Evolutionary conservation across 2,113 vertebrate species (phyloP), one percentile per base, ranked within the genome.

Genomic region (Mustela lutreola): DNA sequence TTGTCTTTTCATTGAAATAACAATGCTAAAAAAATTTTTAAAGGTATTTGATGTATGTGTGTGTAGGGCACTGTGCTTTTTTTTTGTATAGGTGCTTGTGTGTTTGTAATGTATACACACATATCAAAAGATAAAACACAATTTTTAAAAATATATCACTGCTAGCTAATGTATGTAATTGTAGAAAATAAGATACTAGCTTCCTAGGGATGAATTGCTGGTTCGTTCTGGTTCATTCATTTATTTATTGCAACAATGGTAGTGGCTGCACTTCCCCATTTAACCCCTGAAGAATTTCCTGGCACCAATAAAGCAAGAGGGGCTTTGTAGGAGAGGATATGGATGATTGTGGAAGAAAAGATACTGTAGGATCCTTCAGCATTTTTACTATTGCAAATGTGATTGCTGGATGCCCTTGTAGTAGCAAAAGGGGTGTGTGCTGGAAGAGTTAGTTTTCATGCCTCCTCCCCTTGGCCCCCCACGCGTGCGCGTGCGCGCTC

Each of bases 361-460:
- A 97, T 98, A 89, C 97, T 96, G 98, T 56, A 22, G 98, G 98
- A 97, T 98, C 98, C 98, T 97, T 98, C 97, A 86, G 97, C 98
- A 97, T 99, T 99, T 99, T 98, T 99, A 99, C 99, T 99, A 98
- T 98, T 98, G 99, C 98, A 98, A 99, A 99, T 99, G 99, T 98
- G 99, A 99, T 98, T 98, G 98, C 98, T 98, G 98, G 98, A 98
- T 98, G 99, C 98, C 99, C 99, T 99, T 99, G 99, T 99, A 99
- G 99, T 99, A 99, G 98, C 98, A 94, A 99, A 98, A 99, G 99
- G 99, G 99, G 99, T 99, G 99, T 99, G 98, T 99, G 98, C 99
- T 95, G 97, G 98, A 97, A 98, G 98, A 98, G 98, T 98, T 98
- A 98, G 98, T 98, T 98, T 98, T 95, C 96, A 92, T 98, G 98